These are phyloP conservation scores for Steatornis caripensis DNA, from an alignment of 2,113 vertebrate species.

Conservation along the genomic window DNA sequence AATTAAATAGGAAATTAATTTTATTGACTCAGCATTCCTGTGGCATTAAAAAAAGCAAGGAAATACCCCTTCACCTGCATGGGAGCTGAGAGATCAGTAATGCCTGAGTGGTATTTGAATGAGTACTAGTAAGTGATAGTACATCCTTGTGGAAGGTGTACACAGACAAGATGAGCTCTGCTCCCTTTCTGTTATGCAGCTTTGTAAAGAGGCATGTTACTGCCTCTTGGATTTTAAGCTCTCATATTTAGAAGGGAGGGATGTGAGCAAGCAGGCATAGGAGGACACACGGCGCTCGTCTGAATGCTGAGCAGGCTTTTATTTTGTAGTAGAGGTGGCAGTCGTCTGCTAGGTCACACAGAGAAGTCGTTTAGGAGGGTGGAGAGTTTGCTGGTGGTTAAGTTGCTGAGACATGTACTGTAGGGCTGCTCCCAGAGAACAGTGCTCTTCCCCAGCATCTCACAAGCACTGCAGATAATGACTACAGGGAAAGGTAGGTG, in stretches of 20 bases:
- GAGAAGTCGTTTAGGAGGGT: slow-evolving; percentile 43
- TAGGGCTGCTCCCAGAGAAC: slow-evolving; percentile 5
- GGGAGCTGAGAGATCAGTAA: neutral
- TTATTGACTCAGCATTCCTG: neutral
- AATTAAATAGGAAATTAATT: neutral
- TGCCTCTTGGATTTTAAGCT: neutral
- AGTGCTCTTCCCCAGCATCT: slow-evolving; percentile 17
- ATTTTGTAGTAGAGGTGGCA: slow-evolving; percentile 72
- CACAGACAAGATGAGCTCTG: neutral
- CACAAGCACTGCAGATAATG: slow-evolving; percentile 66
- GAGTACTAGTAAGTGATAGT: neutral
- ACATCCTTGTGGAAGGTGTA: neutral
- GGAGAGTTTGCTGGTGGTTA: slow-evolving; percentile 39
- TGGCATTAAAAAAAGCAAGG: neutral
- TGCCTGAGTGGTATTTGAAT: neutral
- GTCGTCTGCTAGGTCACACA: slow-evolving; percentile 54
- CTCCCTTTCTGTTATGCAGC: neutral
- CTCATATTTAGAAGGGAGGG: neutral
- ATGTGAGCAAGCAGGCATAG: neutral
- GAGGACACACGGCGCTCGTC: neutral
- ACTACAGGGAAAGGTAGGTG: slow-evolving; percentile 87
- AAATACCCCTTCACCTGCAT: neutral
- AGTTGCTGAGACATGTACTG: slow-evolving; percentile 4
- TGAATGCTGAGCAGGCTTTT: slow-evolving; percentile 59
- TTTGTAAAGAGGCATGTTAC: neutral